Percentiles rank a stretch among this genome's conserved stretches.
Conservation (phyloP, 2,113 vertebrate species). For the Ptilorrhoa leucosticta region DNA sequence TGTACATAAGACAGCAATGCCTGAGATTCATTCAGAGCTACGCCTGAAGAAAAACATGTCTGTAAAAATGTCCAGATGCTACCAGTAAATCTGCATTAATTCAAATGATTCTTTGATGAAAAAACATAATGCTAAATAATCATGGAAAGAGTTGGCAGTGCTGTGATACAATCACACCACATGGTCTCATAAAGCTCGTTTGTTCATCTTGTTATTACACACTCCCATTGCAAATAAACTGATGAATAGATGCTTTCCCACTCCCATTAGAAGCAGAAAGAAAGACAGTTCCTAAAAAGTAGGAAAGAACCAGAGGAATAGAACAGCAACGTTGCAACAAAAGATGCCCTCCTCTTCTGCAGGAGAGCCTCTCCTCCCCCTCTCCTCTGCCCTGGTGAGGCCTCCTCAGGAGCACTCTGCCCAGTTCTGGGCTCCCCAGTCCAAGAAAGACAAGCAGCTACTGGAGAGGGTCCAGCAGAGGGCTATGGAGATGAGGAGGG, state of each 20-base stretch:
- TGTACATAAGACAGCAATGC: neutral
- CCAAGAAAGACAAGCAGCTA: neutral
- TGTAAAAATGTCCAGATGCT: neutral
- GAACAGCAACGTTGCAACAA: neutral
- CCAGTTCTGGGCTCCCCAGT: neutral
- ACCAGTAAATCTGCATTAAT: neutral
- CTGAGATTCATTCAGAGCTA: neutral
- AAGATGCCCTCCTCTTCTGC: neutral
- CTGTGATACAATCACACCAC: neutral
- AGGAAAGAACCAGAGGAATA: neutral
- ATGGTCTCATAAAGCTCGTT: neutral
- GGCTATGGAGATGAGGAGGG: neutral
- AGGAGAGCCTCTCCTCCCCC: neutral
- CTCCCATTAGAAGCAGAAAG: neutral
- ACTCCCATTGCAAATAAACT: neutral
- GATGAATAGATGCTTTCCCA: neutral
- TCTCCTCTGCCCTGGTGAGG: neutral
- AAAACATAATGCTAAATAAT: neutral
- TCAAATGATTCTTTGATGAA: constrained; percentile 2
- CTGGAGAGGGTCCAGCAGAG: neutral
- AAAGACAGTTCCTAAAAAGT: neutral
- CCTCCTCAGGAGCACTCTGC: rapidly evolving
- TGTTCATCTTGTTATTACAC: neutral
- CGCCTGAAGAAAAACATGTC: neutral
- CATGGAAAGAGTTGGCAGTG: neutral